Percentiles rank a stretch among this genome's conserved stretches.
These are phyloP conservation scores for Loriculus beryllinus DNA, from an alignment of 2,797 vertebrate species.

Conservation along the genomic window DNA sequence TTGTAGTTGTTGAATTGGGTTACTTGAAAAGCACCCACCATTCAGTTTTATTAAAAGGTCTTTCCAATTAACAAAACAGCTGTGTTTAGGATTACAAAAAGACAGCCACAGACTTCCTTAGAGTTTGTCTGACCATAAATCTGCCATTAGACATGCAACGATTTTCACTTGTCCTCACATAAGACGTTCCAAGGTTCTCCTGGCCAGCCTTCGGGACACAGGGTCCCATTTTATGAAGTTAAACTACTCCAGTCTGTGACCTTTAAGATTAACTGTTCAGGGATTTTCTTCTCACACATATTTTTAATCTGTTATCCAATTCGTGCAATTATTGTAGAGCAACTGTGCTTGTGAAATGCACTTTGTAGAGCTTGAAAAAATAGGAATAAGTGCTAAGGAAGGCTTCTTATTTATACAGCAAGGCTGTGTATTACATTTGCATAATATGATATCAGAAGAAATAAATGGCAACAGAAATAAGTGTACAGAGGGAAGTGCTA, in stretches of 20 bases:
- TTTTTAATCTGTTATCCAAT: conserved; percentile 29
- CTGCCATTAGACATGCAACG: conserved; percentile 56
- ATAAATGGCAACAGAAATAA: conserved; percentile 66
- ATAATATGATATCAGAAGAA: conserved; percentile 63
- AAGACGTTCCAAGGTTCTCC: conserved; percentile 40
- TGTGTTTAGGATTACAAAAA: conserved; percentile 53
- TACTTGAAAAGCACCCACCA: conserved; percentile 48
- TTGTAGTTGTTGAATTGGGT: conserved; percentile 17
- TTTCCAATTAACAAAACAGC: conserved; percentile 57
- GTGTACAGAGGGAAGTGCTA: conserved; percentile 40
- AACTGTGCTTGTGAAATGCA: conserved; percentile 20
- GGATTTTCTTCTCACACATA: conserved; percentile 23
- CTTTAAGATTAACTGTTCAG: conserved; percentile 31
- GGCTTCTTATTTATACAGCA: conserved; percentile 58
- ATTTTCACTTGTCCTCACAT: conserved; percentile 45
- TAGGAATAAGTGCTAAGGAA: conserved; percentile 36
- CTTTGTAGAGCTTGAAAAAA: conserved; percentile 47
- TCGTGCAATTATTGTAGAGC: conserved; percentile 20
- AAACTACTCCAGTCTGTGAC: conserved; percentile 43
- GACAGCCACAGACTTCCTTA: conserved; percentile 45
- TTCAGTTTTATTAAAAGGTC: conserved; percentile 22
- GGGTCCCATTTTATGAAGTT: conserved; percentile 31
- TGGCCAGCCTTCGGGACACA: conserved; percentile 33
- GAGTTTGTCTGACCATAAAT: conserved; percentile 58
- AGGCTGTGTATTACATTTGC: conserved; percentile 48